These are phyloP conservation scores for Eurois occulta DNA, from an alignment of 2,888 invertebrate genomes.

Conservation along the genomic window DNA sequence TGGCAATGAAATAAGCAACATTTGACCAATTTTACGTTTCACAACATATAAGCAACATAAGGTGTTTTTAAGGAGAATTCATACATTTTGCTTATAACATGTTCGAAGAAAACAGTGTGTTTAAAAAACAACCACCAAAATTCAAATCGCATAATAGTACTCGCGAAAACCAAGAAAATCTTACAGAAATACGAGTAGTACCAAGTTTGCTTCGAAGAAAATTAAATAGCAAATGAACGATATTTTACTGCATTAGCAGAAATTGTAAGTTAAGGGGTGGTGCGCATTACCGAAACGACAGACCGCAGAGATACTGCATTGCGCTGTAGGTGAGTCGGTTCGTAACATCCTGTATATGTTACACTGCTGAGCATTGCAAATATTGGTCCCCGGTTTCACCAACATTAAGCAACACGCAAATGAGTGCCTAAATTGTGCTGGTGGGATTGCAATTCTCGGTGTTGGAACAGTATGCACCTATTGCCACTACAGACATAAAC, in stretches of 20 bases:
- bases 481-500: neutral
- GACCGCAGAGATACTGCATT: conserved; percentile 60
- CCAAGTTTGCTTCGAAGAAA: conserved; percentile 21
- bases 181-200: conserved; percentile 28
- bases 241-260: conserved; percentile 51
- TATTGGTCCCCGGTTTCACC: neutral
- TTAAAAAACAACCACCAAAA: neutral
- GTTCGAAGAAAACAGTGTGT: neutral
- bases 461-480: neutral
- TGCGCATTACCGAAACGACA: conserved; percentile 22
- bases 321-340: conserved; percentile 34
- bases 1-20: neutral
- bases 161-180: conserved; percentile 2
- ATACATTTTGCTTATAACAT: neutral
- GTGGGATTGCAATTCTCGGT: neutral
- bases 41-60: neutral
- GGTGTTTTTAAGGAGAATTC: too few species aligned
- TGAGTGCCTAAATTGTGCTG: neutral
- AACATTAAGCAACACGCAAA: neutral
- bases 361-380: neutral
- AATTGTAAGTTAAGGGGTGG: conserved; percentile 32
- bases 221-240: conserved; percentile 32
- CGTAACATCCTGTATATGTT: conserved; percentile 14
- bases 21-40: neutral
- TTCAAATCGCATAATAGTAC: neutral